phyloP scores from a whole-genome alignment of 2,113 vertebrate genomes.

The Tapirus terrestris region DNA sequence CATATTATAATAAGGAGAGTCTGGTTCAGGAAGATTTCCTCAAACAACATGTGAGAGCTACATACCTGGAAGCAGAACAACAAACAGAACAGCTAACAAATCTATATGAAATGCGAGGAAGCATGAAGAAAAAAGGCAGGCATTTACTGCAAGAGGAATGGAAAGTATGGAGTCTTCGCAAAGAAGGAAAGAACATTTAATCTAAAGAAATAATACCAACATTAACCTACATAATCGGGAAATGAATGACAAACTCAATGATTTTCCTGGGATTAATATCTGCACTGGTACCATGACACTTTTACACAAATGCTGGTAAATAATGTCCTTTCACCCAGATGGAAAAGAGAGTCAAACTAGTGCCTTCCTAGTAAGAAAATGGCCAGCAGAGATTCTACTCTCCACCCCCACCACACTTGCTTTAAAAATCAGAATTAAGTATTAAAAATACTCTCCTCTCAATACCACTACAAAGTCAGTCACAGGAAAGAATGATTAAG shows the following conservation, averaged over 20 bases:
- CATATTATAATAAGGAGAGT: neutral
- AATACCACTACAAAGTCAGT: neutral
- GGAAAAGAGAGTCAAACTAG: neutral
- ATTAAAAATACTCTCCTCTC: neutral
- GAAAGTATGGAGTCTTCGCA: neutral
- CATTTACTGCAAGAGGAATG: neutral
- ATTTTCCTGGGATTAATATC: neutral
- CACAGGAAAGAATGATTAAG: neutral
- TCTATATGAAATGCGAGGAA: slow-evolving; percentile 22
- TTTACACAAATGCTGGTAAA: neutral
- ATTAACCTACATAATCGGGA: neutral
- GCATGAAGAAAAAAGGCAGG: neutral
- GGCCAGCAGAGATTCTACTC: neutral
- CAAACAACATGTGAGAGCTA: neutral
- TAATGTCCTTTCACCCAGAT: neutral
- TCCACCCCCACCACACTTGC: neutral
- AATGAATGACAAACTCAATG: neutral
- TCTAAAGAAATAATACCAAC: neutral
- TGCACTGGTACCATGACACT: neutral
- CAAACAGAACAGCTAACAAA: neutral
- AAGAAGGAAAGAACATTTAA: neutral
- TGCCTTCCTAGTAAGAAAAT: neutral
- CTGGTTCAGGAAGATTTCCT: neutral
- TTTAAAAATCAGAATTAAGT: neutral
- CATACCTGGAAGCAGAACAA: neutral